A percentile compares a stretch with the other conserved stretches of the same genome.
These are phyloP conservation scores for Drosophila sordidapex DNA, from an alignment of 2,888 invertebrate genomes.

Conservation along the genomic window DNA sequence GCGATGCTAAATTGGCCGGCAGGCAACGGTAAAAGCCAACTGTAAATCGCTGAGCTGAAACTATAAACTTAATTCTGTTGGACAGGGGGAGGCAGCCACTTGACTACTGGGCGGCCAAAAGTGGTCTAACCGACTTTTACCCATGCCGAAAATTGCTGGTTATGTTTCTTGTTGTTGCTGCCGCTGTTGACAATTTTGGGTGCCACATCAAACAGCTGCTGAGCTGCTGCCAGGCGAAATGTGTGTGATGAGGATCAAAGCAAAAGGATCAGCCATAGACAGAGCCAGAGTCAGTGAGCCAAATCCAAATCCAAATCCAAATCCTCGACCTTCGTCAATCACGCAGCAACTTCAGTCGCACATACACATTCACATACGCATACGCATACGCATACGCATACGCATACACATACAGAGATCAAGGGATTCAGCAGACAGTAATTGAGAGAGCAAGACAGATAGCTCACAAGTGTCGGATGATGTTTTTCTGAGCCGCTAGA, in stretches of 20 bases:
- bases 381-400: neutral
- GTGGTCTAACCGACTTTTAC: constrained; percentile 40
- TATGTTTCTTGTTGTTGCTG: neutral
- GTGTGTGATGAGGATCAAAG: constrained; percentile 73
- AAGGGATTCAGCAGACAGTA: neutral
- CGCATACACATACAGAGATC: neutral
- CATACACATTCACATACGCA: neutral
- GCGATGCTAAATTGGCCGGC: constrained; percentile 47
- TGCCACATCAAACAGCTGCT: constrained; percentile 38
- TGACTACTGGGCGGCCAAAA: constrained; percentile 62
- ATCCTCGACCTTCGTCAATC: constrained; percentile 70
- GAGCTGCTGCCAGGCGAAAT: constrained; percentile 54
- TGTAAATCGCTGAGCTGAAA: constrained; percentile 48
- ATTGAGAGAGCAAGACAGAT: constrained; percentile 6
- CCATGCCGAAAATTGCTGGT: constrained; percentile 37
- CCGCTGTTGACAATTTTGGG: constrained; percentile 42
- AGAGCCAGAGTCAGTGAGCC: constrained; percentile 12
- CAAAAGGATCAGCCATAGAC: constrained; percentile 40
- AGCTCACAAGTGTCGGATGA: constrained; percentile 72
- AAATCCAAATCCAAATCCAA: constrained; percentile 5
- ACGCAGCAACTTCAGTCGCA: constrained; percentile 41
- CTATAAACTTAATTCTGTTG: constrained; percentile 68
- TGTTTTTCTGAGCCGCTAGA: constrained; percentile 55
- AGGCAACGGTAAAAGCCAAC: constrained; percentile 69
- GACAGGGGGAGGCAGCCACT: constrained; percentile 51